Evolutionary conservation across 2,888 invertebrate species (phyloP), one percentile per base, ranked within the genome.

Genomic region (Leptogaster cylindrica): DNA sequence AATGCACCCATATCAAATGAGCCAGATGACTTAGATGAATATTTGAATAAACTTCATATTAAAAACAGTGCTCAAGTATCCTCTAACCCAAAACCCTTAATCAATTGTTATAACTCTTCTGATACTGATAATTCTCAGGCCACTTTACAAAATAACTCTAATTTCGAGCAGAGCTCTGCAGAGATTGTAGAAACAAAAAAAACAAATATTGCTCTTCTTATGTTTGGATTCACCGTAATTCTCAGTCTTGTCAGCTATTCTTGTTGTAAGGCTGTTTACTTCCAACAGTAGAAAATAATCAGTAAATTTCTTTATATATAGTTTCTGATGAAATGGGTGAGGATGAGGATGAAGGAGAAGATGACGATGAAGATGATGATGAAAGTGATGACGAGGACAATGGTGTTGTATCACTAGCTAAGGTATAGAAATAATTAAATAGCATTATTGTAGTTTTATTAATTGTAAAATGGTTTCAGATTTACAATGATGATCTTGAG

Each of bases 361-460:
- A 76, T 70, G 77, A 74, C 7, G 66, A 48, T 6, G 64, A 66
- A 33, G 66, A 86, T 52, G 86, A 85, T 25, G 84, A 83, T 14
- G 85, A 85, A n/a, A 87, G 85, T n/a, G 88, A 87, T 4, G 86
- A 85, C 28, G 85, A 84, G 44, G 85, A 87, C 23, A 83, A 84
- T 69, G 82, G 82, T 66, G 83, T 83, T 71, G 81, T 79, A 18
- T 78, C 79, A 33, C 72, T 81, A 69, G 74, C 77, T 65, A 76
- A 80, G 76, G 79, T 79, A 70, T 71, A 65, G 72, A 68, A 20
- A 25, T 18, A 31, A 58, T 20, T 20, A 41, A 5, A 20, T 33
- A 27, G 0, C 12, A 12, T 36, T 14, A 7, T 10, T 48, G 8
- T 31, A 46, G 4, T 64, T 64, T 4, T n/a, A 31, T 31, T 16